phyloP scores from a whole-genome alignment of 1,140 invertebrate genomes.

The Pseudomyrmex concolor region DNA sequence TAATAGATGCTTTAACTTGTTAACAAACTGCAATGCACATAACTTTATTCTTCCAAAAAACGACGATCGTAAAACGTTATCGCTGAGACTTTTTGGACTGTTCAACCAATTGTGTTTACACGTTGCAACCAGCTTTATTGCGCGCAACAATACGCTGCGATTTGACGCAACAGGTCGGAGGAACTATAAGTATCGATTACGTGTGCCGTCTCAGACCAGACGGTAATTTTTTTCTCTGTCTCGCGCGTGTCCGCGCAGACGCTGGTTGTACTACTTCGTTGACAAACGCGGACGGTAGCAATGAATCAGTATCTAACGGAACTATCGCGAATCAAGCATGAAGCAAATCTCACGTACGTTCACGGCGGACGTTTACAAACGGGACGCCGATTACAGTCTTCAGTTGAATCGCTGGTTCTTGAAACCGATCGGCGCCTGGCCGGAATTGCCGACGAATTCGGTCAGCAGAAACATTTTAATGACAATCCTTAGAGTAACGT shows the following conservation, averaged over 20 bases:
- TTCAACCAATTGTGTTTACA: not conserved
- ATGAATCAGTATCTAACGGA: not conserved
- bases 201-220: slow-evolving; percentile 5
- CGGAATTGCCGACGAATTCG: not conserved
- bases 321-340: slow-evolving; percentile 1
- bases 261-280: not conserved
- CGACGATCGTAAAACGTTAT: too few species aligned
- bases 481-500: slow-evolving; percentile 10
- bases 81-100: too few species aligned
- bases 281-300: not conserved
- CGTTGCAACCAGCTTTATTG: not conserved
- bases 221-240: not conserved
- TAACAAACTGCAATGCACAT: not conserved
- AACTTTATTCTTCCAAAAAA: not conserved
- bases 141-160: not conserved
- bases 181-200: slow-evolving; percentile 32
- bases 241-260: slow-evolving; percentile 11
- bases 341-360: not conserved
- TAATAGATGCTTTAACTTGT: not conserved
- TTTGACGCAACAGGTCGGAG: slow-evolving; percentile 15
- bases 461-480: not conserved
- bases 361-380: not conserved
- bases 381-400: slow-evolving; percentile 50
- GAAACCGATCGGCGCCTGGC: slow-evolving; percentile 53
- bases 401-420: slow-evolving; percentile 55